A percentile compares a stretch with the other conserved stretches of the same genome.
phyloP scores from a whole-genome alignment of 2,113 vertebrate species.

The Anguilla rostrata region DNA sequence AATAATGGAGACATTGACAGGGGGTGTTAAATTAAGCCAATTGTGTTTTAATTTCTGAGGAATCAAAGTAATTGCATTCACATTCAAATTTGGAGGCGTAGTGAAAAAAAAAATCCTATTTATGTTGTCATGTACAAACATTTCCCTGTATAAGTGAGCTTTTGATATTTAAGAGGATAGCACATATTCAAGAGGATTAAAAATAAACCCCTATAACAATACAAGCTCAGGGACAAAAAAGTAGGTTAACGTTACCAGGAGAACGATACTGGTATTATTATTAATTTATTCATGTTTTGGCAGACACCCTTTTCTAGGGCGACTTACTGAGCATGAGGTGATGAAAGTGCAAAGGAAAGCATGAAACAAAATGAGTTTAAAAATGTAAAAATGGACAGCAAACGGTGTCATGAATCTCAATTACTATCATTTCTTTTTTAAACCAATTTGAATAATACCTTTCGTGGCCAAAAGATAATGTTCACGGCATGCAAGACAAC shows the following conservation, averaged over 20 bases:
- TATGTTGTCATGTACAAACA: constrained; percentile 15
- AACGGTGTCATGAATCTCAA: neutral
- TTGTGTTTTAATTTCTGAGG: constrained; percentile 14
- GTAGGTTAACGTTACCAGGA: constrained; percentile 24
- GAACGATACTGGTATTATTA: constrained; percentile 20
- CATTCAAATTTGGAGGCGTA: constrained; percentile 22
- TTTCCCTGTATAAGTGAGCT: constrained; percentile 6
- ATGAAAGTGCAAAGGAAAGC: neutral
- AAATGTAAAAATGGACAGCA: neutral
- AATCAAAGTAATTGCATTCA: constrained; percentile 10
- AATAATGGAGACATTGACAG: constrained; percentile 13
- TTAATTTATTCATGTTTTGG: constrained; percentile 7
- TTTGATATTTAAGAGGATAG: constrained; percentile 18
- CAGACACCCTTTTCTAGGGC: neutral
- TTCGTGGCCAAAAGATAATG: neutral
- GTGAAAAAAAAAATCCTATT: constrained; percentile 18
- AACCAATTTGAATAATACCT: neutral
- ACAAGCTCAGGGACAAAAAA: constrained; percentile 24
- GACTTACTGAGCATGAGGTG: neutral
- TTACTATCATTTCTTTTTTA: neutral
- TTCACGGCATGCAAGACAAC: neutral
- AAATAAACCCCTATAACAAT: constrained; percentile 23
- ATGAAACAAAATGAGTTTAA: neutral
- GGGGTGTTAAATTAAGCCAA: constrained; percentile 16
- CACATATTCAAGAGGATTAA: constrained; percentile 12